A percentile compares a stretch with the other conserved stretches of the same genome.
phyloP scores from a whole-genome alignment of 2,797 vertebrate species.

The Scleropages formosus region DNA sequence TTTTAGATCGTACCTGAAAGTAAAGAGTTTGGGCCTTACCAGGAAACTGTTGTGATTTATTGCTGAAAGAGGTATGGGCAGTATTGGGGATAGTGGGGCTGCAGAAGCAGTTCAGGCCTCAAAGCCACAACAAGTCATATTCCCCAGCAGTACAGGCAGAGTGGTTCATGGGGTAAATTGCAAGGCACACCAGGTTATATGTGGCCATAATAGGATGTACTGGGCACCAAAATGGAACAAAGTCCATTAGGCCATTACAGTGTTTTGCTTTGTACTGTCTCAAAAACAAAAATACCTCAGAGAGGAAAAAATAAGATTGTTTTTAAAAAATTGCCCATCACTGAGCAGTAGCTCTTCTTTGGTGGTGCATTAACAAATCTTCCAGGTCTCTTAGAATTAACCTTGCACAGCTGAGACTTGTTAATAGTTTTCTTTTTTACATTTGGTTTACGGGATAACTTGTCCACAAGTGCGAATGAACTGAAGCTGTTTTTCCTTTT shows the following conservation, averaged over 20 bases:
- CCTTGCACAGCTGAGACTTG: constrained; percentile 28
- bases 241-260: neutral
- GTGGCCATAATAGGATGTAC: neutral
- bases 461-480: constrained; percentile 42
- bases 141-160: too few species aligned
- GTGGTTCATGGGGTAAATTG: neutral
- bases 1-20: too few species aligned
- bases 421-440: constrained; percentile 43
- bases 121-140: too few species aligned
- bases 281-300: neutral
- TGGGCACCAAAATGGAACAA: neutral
- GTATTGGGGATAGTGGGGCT: too few species aligned
- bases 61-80: too few species aligned
- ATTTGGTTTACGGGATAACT: constrained; percentile 39
- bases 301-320: constrained; percentile 13
- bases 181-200: neutral
- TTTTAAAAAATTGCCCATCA: constrained; percentile 12
- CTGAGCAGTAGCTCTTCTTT: neutral
- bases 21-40: too few species aligned
- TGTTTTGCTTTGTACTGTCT: neutral
- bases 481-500: constrained; percentile 49
- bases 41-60: too few species aligned
- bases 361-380: neutral
- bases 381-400: constrained; percentile 3
- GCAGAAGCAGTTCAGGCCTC: too few species aligned